Conservation (phyloP, 2,888 invertebrate genomes). For the Fragum whitleyi region DNA sequence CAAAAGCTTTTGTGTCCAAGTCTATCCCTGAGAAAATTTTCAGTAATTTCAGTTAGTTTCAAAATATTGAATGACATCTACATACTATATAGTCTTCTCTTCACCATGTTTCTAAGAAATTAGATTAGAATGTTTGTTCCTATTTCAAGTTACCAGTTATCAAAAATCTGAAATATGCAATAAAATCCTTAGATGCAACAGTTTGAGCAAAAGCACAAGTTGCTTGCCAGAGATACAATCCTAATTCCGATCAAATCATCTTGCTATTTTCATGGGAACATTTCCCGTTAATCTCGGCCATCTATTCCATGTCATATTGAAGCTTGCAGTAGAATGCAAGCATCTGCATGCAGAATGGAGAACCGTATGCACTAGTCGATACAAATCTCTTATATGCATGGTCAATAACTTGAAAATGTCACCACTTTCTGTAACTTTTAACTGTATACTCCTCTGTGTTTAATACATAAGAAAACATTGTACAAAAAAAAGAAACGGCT, state of each 20-base stretch:
- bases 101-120: no score
- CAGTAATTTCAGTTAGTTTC: no score
- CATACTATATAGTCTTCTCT: no score
- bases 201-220: slow-evolving; percentile 16
- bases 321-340: slow-evolving; percentile 17
- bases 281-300: slow-evolving; percentile 7
- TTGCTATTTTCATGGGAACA: slow-evolving; percentile 11
- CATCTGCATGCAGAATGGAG: neutral
- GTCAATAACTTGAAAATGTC: neutral
- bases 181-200: neutral
- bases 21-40: no score
- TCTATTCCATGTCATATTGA: slow-evolving; percentile 12
- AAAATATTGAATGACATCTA: no score
- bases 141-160: neutral
- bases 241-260: slow-evolving; percentile 4
- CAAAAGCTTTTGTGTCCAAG: no score
- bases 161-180: neutral
- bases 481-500: neutral
- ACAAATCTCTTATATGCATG: neutral
- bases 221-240: slow-evolving; percentile 9
- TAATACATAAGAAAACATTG: neutral
- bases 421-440: no score
- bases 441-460: no score
- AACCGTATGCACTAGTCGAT: neutral
- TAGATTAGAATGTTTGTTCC: no score